These are phyloP conservation scores for Rhynchotus rufescens DNA, from an alignment of 2,797 vertebrate species.

Conservation along the genomic window DNA sequence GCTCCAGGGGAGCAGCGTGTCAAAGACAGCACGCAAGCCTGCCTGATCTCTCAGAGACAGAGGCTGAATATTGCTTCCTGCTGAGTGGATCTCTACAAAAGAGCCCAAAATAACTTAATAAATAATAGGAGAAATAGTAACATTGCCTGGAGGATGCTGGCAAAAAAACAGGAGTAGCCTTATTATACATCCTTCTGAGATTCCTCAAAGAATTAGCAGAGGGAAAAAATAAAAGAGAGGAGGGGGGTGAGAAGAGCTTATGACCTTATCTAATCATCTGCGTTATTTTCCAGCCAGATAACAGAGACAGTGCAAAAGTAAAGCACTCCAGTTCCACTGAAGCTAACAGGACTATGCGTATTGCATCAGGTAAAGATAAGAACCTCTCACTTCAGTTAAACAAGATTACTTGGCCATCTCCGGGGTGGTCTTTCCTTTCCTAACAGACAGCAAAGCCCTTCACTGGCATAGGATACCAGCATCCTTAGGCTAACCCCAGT, in stretches of 20 bases:
- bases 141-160: background rate
- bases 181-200: background rate
- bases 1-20: background rate
- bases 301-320: background rate
- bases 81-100: background rate
- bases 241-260: too few species aligned
- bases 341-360: background rate
- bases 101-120: background rate
- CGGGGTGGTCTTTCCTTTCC: background rate
- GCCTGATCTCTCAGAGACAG: background rate
- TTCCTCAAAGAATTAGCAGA: background rate
- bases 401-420: background rate
- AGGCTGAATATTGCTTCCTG: background rate
- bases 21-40: background rate
- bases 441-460: background rate
- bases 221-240: rapidly evolving
- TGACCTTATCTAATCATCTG: background rate
- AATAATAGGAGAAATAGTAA: conserved; percentile 1
- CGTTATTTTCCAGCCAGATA: background rate
- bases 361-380: background rate
- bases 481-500: background rate
- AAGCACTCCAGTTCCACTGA: background rate
- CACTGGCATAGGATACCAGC: background rate
- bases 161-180: background rate
- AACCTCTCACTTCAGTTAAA: background rate